These are phyloP conservation scores for Peromyscus melanophrys DNA, from an alignment of 2,797 vertebrate genomes.

Conservation along the genomic window DNA sequence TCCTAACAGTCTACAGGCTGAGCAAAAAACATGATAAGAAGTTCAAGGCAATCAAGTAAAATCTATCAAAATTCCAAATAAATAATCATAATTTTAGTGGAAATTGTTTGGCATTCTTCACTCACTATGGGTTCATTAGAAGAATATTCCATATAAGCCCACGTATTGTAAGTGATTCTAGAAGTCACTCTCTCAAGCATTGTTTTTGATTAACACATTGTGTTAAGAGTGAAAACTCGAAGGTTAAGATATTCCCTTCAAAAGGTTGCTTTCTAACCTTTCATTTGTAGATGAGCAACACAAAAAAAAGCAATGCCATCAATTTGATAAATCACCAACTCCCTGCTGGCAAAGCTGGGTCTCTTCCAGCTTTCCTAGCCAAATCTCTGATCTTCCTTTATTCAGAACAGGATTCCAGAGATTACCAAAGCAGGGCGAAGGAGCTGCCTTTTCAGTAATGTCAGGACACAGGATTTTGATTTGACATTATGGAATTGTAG, in stretches of 20 bases:
- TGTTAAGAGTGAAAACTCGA: constrained; percentile 21
- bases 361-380: constrained; percentile 67
- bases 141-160: neutral
- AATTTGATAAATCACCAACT: constrained; percentile 67
- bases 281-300: constrained; percentile 61
- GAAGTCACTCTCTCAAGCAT: neutral
- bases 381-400: constrained; percentile 75
- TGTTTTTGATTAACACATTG: constrained; percentile 62
- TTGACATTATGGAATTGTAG: neutral
- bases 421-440: constrained; percentile 51
- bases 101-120: neutral
- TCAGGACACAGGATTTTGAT: constrained; percentile 54
- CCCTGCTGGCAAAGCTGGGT: constrained; percentile 30
- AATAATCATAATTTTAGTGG: neutral
- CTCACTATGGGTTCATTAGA: neutral
- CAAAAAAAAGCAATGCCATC: constrained; percentile 10
- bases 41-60: neutral
- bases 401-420: constrained; percentile 30
- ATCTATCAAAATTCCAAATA: neutral
- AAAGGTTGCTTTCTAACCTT: constrained; percentile 46
- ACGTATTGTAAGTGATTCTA: neutral
- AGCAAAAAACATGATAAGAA: neutral
- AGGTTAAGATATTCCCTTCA: constrained; percentile 49
- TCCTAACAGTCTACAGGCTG: neutral
- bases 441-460: constrained; percentile 27